Evolutionary conservation across 2,113 vertebrate genomes (phyloP).

Genomic region (Calidris pugnax): DNA sequence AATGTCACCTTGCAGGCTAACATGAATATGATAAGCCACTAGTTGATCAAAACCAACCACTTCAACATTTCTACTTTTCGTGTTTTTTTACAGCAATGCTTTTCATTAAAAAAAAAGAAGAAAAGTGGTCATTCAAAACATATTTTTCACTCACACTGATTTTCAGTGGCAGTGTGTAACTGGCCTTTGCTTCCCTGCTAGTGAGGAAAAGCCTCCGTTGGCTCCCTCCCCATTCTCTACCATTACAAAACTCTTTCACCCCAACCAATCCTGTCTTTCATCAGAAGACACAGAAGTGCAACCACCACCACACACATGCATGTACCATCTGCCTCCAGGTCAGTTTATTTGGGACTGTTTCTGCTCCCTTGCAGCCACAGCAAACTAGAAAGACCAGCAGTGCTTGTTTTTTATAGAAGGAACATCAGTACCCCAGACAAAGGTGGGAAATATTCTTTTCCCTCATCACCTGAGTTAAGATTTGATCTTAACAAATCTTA

Average conservation of each 20-base stretch:
- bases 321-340: background rate
- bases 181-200: background rate
- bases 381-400: background rate
- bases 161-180: background rate
- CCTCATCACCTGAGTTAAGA: background rate
- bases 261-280: background rate
- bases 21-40: background rate
- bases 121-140: background rate
- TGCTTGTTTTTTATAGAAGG: background rate
- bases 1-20: background rate
- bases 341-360: background rate
- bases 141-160: background rate
- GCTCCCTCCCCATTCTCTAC: background rate
- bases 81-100: background rate
- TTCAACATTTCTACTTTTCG: background rate
- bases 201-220: background rate
- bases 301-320: background rate
- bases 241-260: background rate
- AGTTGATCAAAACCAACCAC: background rate
- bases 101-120: background rate
- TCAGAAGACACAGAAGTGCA: fast-evolving
- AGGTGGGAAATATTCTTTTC: background rate
- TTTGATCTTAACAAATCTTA: background rate
- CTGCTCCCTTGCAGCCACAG: background rate
- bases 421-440: background rate